Evolutionary conservation across 1,140 invertebrate species (phyloP).

Genomic region (Campoletis sonorensis): DNA sequence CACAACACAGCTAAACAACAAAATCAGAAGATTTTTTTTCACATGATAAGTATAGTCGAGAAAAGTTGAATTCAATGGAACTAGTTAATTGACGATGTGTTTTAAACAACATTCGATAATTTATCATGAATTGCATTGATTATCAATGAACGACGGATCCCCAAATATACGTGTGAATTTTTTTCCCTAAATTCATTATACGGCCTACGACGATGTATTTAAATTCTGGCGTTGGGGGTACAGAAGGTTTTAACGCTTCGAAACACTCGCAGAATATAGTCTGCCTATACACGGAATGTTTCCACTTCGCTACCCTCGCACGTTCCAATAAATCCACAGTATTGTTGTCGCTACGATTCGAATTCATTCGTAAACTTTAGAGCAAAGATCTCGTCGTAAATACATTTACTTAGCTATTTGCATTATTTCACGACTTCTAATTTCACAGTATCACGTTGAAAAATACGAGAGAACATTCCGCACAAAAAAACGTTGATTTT

Average conservation of each 20-base stretch:
- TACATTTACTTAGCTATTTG: conserved; percentile 7
- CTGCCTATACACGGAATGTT: background rate
- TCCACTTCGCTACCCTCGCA: background rate
- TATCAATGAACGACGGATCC: background rate
- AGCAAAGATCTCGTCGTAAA: background rate
- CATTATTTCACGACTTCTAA: background rate
- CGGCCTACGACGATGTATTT: background rate
- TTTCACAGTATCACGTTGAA: background rate
- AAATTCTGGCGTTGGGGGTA: background rate
- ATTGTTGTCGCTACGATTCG: background rate
- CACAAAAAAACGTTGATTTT: too few species aligned
- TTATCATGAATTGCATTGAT: background rate
- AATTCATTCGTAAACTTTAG: conserved; percentile 20
- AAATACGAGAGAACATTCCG: background rate
- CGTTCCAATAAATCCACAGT: background rate
- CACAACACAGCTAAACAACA: too few species aligned
- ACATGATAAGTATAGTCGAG: too few species aligned
- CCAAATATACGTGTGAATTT: background rate
- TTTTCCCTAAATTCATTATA: background rate
- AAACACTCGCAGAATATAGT: background rate
- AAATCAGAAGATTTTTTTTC: too few species aligned
- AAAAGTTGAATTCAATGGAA: too few species aligned
- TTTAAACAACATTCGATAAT: background rate
- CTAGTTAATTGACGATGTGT: too few species aligned
- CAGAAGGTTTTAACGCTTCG: conserved; percentile 1